Conservation (phyloP, 2,797 vertebrate genomes). For the Enteromius unitaeniatus region DNA sequence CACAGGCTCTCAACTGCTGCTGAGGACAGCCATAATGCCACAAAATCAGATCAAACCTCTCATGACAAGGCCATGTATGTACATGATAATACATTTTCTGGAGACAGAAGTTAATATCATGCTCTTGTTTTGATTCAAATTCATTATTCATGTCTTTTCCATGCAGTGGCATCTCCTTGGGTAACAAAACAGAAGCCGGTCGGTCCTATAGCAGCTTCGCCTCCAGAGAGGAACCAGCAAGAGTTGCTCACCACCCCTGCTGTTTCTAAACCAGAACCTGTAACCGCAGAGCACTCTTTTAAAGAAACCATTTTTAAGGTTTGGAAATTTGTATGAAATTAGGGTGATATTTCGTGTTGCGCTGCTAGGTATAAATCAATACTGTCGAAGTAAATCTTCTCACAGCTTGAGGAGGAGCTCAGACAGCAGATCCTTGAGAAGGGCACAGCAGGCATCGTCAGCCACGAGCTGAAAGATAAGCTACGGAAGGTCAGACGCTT, state of each 20-base stretch:
- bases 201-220: neutral
- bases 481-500: slow-evolving; percentile 79
- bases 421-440: slow-evolving; percentile 79
- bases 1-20: slow-evolving; percentile 80
- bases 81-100: neutral
- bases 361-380: neutral
- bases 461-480: slow-evolving; percentile 83
- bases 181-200: neutral
- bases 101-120: neutral
- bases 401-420: slow-evolving; percentile 83
- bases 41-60: neutral
- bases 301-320: slow-evolving; percentile 57
- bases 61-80: slow-evolving; percentile 2
- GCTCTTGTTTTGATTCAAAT: neutral
- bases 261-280: neutral
- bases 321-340: neutral
- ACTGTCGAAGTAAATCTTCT: neutral
- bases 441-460: slow-evolving; percentile 80
- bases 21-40: slow-evolving; percentile 67
- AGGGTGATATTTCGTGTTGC: neutral
- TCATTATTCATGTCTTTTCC: neutral
- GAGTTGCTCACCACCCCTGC: neutral
- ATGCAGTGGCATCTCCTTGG: neutral
- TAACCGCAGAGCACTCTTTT: slow-evolving; percentile 34
- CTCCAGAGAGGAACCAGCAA: neutral